Evolutionary conservation across 2,113 vertebrate genomes (phyloP), one percentile per base, ranked within the genome.

Genomic region (Chaetorhynchus papuensis): DNA sequence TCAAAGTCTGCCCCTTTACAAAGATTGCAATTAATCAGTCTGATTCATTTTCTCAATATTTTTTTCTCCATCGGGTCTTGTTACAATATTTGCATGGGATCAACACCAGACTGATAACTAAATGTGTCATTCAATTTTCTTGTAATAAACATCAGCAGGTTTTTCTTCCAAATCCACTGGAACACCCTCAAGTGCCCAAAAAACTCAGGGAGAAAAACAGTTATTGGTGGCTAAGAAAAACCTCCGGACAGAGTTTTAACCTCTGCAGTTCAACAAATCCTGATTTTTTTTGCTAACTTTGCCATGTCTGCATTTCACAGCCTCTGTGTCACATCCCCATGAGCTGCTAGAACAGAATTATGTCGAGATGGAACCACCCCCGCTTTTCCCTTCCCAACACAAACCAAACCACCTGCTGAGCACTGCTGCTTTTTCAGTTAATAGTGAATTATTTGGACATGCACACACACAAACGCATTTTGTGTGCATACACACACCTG

Each of bases 401-500:
- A 35, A 77, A 83, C 11, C 15, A 45, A 65, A 44, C 19, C 64
- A 70, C 31, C 44, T 70, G 44, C 18, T 64, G 33, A 89, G 61
- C 27, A 61, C 3, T 54, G 16, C 11, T 10, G 1, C 20, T 35
- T 87, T 88, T 42, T 41, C 24, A 52, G 11, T 22, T 31, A 60
- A n/a, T 5, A 35, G 21, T 50, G 61, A 22, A 31, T 54, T 75
- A 47, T 60, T 42, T 52, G 39, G 37, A 91, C 11, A 18, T 18
- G 11, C 1, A n/a, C 7, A n/a, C 3, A 15, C 2, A 60, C 4
- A 90, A 70, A 82, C 22, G 6, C 8, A 54, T 3, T 6, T 31
- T 39, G 10, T 31, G 11, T n/a, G 8, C 1, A 0, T 9, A 47
- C 12, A 56, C 14, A 42, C 13, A 52, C 1, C 17, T 65, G 59